Base-by-base conservation (phyloP, 2,888 invertebrate genomes). In the Conops quadrifasciatus region DNA sequence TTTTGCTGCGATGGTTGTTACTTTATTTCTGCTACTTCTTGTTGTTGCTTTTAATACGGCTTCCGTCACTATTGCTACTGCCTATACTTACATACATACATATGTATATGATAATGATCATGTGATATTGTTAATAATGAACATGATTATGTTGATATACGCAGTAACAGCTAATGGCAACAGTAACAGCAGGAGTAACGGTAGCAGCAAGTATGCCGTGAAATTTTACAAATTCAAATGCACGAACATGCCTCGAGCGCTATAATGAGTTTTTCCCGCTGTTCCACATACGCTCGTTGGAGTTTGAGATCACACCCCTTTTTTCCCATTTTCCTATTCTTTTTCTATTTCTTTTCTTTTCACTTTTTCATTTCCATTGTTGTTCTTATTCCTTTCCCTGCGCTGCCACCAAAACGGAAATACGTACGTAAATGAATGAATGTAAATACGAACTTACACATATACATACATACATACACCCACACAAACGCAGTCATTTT, bases 161-260 rank as follows among this genome's bases (percentile, higher is more conserved):
- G 66, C 53, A 21, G 19, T 36, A 56, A 21, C 66, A 53, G 24
- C 66, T 53, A 66, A 21, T 43, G 21, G 21, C 66, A 21, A 51
- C 63, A 24, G 45, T 24, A 45, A 13, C 47, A 63, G 36, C 43
- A 43, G 26, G 5, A 26, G 15, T 15, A 53, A 36, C 66, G 11
- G 24, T 36, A 30, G 3, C 45, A 67, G 58, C 45, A 21, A 58
- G n/a, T 24, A 43, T 26, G 65, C 43, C 24, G 45, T 43, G 45
- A 66, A 68, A 62, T 51, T 49, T 51, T 36, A 16, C 62, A 62
- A 62, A 68, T 68, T 68, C 62, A 68, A 68, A 68, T 62, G 68
- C 60, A 60, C 43, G 51, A 68, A 62, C 68, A 68, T 21, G 62
- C 68, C 43, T 4, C 62, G 36, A 51, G 68, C 68, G 28, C 47